phyloP scores from a whole-genome alignment of 2,888 invertebrate species.

The Cerceris rybyensis region DNA sequence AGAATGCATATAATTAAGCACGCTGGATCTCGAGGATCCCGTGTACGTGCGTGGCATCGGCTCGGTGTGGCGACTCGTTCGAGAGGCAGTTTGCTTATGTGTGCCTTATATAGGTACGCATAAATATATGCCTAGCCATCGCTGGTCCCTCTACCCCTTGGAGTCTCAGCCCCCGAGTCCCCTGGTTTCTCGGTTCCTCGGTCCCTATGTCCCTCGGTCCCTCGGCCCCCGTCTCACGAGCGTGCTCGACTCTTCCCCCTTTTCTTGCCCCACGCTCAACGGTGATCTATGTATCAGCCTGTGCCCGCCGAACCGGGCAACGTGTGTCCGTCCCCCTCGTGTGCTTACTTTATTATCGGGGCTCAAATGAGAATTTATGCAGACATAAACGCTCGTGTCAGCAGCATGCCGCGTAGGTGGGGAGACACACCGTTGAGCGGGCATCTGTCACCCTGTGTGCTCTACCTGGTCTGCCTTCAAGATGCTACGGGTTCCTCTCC shows the following conservation, averaged over 20 bases:
- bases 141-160: constrained; percentile 40
- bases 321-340: constrained; percentile 69
- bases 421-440: constrained; percentile 67
- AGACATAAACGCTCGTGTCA: constrained; percentile 79
- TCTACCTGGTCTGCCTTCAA: constrained; percentile 54
- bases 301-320: constrained; percentile 69
- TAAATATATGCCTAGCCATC: constrained; percentile 62
- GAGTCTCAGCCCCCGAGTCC: constrained; percentile 7
- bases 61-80: constrained; percentile 49
- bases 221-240: constrained; percentile 7
- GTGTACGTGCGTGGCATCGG: constrained; percentile 47
- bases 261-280: constrained; percentile 68
- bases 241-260: constrained; percentile 19
- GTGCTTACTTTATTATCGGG: constrained; percentile 79
- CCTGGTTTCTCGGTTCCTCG: constrained; percentile 20
- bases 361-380: constrained; percentile 80
- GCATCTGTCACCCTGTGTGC: constrained; percentile 71
- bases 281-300: constrained; percentile 75
- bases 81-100: constrained; percentile 45
- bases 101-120: constrained; percentile 60
- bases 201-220: constrained; percentile 19
- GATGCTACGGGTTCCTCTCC: constrained; percentile 26
- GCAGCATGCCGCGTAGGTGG: constrained; percentile 72
- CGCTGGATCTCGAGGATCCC: constrained; percentile 53
- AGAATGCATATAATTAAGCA: constrained; percentile 79